A percentile compares a stretch with the other conserved stretches of the same genome.
Conservation (phyloP, 2,113 vertebrate species). For the Cnemophilus loriae region DNA sequence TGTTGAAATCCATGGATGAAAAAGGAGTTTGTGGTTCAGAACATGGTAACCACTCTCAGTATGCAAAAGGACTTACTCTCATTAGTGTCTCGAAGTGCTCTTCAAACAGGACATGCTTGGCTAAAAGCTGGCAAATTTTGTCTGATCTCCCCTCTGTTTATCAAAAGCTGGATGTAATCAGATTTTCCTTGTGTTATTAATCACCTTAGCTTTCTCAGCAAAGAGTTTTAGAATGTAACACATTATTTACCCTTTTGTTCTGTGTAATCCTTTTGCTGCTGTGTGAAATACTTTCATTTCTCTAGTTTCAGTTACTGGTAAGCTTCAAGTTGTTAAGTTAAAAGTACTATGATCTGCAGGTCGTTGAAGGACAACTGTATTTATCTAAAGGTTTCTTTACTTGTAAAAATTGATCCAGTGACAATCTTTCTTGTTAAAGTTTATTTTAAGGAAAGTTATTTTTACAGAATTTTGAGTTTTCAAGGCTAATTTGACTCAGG, state of each 20-base stretch:
- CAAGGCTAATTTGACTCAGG: neutral
- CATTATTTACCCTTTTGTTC: neutral
- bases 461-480: neutral
- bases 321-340: neutral
- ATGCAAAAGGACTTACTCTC: neutral
- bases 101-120: neutral
- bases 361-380: neutral
- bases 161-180: neutral
- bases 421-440: neutral
- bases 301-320: neutral
- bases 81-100: constrained; percentile 2
- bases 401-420: neutral
- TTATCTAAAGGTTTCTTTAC: neutral
- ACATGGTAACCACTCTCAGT: neutral
- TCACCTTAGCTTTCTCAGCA: neutral
- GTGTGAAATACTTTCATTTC: neutral
- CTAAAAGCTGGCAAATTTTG: neutral
- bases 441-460: neutral
- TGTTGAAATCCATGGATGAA: neutral
- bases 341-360: neutral
- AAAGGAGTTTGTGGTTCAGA: neutral
- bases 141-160: neutral
- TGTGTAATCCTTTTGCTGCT: neutral
- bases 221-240: neutral
- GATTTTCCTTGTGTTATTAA: neutral